Evolutionary conservation across 1,140 invertebrate species (phyloP), one percentile per base, ranked within the genome.

Genomic region (Eueides isabella): DNA sequence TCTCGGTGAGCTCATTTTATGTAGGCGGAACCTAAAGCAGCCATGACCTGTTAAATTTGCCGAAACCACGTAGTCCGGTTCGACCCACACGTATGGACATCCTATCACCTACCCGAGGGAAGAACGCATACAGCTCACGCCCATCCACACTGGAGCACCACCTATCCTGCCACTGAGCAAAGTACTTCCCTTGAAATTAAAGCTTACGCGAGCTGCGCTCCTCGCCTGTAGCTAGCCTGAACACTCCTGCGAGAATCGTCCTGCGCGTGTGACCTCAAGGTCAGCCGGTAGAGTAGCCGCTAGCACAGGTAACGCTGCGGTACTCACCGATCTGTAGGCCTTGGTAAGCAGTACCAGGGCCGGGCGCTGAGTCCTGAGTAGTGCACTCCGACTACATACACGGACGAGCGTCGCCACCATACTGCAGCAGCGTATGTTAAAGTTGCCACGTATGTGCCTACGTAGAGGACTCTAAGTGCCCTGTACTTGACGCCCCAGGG

Each of bases 281-380:
- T 85, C 83, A 1, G 84, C 80, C 5, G 83, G 82, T 14, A 84
- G 70, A 9, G 82, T 70, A 0, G 77, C 83, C 14, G 82, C 83
- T 9, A 88, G 61, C 16, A 85, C 85, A 0, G 72, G 70, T 35
- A 85, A 55, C 5, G 79, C 82, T 6, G 71, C 75, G 7, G 80
- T 77, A 44, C 77, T 78, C 9, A 66, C 48, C 9, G 83, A 74
- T 2, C 85, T 67, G 61, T 86, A 86, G 2, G 84, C 83, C n/a
- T n/a, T n/a, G n/a, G n/a, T n/a, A n/a, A n/a, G n/a, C n/a, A n/a
- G n/a, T n/a, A n/a, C n/a, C n/a, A 82, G 70, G 0, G 80, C 55
- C 1, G 61, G 74, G 33, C 83, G 72, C 61, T 83, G 82, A 0
- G 73, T 76, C 5, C 77, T 70, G 1, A 73, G 26, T 2, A 85